A percentile compares a stretch with the other conserved stretches of the same genome.
These are phyloP conservation scores for Paratrypauchen microcephalus DNA, from an alignment of 2,797 vertebrate genomes.

Conservation along the genomic window DNA sequence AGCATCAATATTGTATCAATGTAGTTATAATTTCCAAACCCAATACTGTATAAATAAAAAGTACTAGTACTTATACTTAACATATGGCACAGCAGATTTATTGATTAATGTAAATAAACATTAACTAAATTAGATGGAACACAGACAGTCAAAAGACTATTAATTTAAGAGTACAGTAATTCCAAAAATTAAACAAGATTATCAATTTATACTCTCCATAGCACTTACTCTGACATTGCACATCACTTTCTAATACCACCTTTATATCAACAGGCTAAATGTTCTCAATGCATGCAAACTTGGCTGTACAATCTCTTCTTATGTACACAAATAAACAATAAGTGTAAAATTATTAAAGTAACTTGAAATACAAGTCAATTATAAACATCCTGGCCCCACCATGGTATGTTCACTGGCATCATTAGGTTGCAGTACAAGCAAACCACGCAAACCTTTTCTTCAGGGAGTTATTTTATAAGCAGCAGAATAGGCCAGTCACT, in stretches of 20 bases:
- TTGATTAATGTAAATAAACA: constrained; percentile 33
- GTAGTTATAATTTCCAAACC: not conserved
- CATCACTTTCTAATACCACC: constrained; percentile 22
- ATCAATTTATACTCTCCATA: not conserved
- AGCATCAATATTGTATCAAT: too few species aligned
- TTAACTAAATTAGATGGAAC: constrained; percentile 36
- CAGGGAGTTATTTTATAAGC: constrained; percentile 28
- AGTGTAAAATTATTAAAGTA: constrained; percentile 21
- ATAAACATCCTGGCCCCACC: constrained; percentile 7
- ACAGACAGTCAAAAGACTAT: constrained; percentile 18
- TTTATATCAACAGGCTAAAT: constrained; percentile 18
- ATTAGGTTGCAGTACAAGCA: not conserved
- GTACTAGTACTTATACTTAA: not conserved
- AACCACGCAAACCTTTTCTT: constrained; percentile 15
- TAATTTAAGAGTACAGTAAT: not conserved
- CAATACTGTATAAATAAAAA: not conserved
- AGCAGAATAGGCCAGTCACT: constrained; percentile 17
- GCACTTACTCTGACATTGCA: constrained; percentile 3
- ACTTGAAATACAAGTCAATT: not conserved
- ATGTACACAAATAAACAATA: constrained; percentile 43
- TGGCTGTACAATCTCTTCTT: constrained; percentile 9
- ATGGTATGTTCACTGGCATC: constrained; percentile 11
- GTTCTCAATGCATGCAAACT: constrained; percentile 6
- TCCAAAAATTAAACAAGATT: constrained; percentile 17
- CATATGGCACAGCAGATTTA: not conserved